Evolutionary conservation across 2,113 vertebrate genomes (phyloP), one percentile per base, ranked within the genome.

Genomic region (Corythornis vintsioides): DNA sequence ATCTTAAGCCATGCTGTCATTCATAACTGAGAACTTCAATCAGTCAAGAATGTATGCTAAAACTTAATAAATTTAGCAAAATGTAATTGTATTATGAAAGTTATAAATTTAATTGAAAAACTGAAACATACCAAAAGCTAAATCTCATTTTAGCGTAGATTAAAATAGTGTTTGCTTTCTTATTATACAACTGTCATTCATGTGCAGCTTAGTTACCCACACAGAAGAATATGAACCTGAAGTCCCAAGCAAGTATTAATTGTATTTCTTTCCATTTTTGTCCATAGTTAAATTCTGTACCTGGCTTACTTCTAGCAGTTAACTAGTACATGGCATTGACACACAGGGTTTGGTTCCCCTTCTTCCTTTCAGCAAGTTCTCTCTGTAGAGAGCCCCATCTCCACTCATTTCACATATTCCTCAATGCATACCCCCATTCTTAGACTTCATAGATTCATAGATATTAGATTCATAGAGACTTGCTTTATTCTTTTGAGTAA

Each of bases 261-360:
- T 26, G 8, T 4, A 75, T 90, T 52, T 48, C 4, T 38, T 29
- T 52, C 10, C 3, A 81, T 83, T 80, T 83, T 66, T 19, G 70
- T 7, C 24, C 4, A 3, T 20, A 45, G 70, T 35, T 35, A 52
- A 75, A 73, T 61, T 82, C 35, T 66, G 5, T 40, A 66, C 26
- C 31, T 45, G 33, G 13, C 2, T 70, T 53, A 57, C 20, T 91
- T 63, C 0, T 15, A 35, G 22, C 13, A 69, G 14, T 13, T 61
- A 29, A 52, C 25, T 48, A 17, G 7, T 67, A 76, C 13, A 4
- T 1, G 17, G 25, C n/a, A 52, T 22, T 2, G 0, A 50, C 19
- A 18, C 6, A 63, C 10, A 47, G 11, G 4, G 4, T 57, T 17
- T 4, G 0, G 10, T 6, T 66, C 42, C n/a, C n/a, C 25, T 55